A percentile compares a stretch with the other conserved stretches of the same genome.
These are phyloP conservation scores for Laticauda colubrina DNA, from an alignment of 2,113 vertebrate species.

Conservation along the genomic window DNA sequence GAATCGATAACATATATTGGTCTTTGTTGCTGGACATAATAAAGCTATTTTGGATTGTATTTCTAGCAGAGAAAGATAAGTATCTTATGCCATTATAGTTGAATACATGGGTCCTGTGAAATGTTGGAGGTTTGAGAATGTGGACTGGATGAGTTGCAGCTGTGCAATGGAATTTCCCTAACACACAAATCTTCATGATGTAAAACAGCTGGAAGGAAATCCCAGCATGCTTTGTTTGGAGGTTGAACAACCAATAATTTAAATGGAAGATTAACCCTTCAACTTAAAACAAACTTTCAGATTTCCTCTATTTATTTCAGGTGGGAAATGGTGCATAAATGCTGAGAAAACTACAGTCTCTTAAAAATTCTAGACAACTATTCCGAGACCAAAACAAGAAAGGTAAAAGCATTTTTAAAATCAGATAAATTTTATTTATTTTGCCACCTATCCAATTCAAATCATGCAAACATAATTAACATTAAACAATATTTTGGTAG, in stretches of 20 bases:
- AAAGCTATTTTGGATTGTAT: neutral
- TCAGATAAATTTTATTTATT: neutral
- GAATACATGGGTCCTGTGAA: conserved; percentile 37
- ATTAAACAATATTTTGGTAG: neutral
- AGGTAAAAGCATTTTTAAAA: neutral
- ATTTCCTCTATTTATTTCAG: neutral
- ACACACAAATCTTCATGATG: conserved; percentile 68
- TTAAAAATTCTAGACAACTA: neutral
- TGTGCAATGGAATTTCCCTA: conserved; percentile 75
- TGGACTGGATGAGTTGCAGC: conserved; percentile 69
- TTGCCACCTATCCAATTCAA: neutral
- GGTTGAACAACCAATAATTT: conserved; percentile 57
- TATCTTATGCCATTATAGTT: neutral
- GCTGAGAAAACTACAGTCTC: neutral
- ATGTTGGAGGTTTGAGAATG: conserved; percentile 44
- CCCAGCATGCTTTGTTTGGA: conserved; percentile 65
- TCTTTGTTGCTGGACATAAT: neutral
- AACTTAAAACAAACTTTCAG: neutral
- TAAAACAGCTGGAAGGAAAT: conserved; percentile 87
- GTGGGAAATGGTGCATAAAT: neutral
- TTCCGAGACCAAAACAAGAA: neutral
- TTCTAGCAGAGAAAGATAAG: neutral
- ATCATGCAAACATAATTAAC: neutral
- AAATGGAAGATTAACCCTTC: conserved; percentile 58
- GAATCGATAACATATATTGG: neutral